phyloP scores from a whole-genome alignment of 37 sponge, comb jelly and placozoan genomes.

The Cladorhizidae sp. region DNA sequence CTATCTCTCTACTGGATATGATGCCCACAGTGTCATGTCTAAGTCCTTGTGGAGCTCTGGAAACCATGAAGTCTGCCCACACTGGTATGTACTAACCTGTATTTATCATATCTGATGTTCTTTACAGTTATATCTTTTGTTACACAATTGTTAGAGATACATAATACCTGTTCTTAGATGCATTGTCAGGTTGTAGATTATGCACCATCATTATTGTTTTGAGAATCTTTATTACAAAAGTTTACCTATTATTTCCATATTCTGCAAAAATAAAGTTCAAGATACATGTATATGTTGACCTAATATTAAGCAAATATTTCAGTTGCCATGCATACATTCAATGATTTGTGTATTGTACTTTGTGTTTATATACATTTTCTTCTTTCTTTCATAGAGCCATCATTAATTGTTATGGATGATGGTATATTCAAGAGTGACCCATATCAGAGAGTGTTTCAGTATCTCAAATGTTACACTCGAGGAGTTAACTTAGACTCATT shows the following conservation, averaged over 20 bases:
- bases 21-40: slow-evolving; percentile 49
- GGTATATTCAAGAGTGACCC: slow-evolving; percentile 41
- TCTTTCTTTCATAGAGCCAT: background rate
- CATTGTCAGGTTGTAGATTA: too few species aligned
- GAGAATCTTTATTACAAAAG: background rate
- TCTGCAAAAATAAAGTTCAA: too few species aligned
- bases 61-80: slow-evolving; percentile 4
- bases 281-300: too few species aligned
- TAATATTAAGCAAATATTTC: too few species aligned
- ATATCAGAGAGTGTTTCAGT: slow-evolving; percentile 77
- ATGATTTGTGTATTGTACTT: background rate
- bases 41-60: slow-evolving; percentile 16
- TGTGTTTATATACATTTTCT: too few species aligned
- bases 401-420: slow-evolving; percentile 48
- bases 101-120: too few species aligned
- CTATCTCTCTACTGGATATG: slow-evolving; percentile 36
- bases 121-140: too few species aligned
- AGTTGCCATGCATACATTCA: background rate
- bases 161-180: too few species aligned
- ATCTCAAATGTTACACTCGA: slow-evolving; percentile 34
- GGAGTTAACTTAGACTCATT: slow-evolving; percentile 45
- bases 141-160: too few species aligned
- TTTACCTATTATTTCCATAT: background rate
- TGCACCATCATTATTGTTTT: background rate
- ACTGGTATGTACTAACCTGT: slow-evolving; percentile 8